These are phyloP conservation scores for Brachylomia viminalis DNA, from an alignment of 2,888 invertebrate genomes.

Conservation along the genomic window DNA sequence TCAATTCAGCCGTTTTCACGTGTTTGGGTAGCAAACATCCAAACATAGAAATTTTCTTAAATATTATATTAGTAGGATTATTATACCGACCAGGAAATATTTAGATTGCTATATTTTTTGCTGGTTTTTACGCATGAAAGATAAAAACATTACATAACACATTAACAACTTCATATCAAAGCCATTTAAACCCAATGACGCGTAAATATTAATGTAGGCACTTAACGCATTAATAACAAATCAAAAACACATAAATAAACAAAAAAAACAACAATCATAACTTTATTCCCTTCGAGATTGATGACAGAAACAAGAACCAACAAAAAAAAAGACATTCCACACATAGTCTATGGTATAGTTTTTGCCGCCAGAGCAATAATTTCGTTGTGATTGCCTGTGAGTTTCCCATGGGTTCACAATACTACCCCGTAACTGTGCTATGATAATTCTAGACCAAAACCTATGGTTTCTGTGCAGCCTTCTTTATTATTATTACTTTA, in stretches of 20 bases:
- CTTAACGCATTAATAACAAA: slow-evolving; percentile 28
- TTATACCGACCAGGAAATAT: neutral
- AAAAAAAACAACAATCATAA: slow-evolving; percentile 25
- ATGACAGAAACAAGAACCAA: slow-evolving; percentile 53
- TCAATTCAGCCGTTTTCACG: too few species aligned
- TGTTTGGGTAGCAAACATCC: too few species aligned
- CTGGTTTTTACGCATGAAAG: too few species aligned
- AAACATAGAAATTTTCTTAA: too few species aligned
- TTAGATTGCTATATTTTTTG: too few species aligned
- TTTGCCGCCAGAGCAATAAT: slow-evolving; percentile 71
- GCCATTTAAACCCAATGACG: slow-evolving; percentile 39
- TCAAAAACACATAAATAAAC: slow-evolving; percentile 26
- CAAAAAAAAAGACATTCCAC: slow-evolving; percentile 41
- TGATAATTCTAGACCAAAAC: slow-evolving; percentile 63
- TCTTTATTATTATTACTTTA: slow-evolving; percentile 1
- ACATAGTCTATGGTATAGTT: slow-evolving; percentile 48
- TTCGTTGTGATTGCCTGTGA: slow-evolving; percentile 72
- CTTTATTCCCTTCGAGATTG: slow-evolving; percentile 24
- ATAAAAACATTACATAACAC: too few species aligned
- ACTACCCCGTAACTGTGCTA: slow-evolving; percentile 46
- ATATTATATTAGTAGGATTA: too few species aligned
- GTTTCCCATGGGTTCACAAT: slow-evolving; percentile 63
- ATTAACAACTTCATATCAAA: too few species aligned
- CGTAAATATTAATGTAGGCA: slow-evolving; percentile 10
- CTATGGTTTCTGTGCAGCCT: slow-evolving; percentile 26